phyloP scores from a whole-genome alignment of 1,140 invertebrate species.

The Calliphora vicina region DNA sequence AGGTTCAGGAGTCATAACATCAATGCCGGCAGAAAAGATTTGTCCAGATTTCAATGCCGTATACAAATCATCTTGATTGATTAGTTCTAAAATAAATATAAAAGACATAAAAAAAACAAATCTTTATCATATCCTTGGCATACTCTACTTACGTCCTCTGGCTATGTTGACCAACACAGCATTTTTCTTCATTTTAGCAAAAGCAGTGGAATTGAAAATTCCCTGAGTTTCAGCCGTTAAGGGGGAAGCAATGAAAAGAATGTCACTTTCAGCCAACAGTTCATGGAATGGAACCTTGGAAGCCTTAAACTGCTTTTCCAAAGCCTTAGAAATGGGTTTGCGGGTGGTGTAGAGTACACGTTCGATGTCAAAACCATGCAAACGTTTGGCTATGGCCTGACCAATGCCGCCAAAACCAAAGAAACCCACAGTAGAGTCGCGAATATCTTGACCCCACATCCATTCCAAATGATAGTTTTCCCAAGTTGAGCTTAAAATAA shows the following conservation, averaged over 20 bases:
- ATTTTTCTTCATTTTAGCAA: conserved; percentile 83
- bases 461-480: conserved; percentile 84
- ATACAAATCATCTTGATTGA: conserved; percentile 82
- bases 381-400: conserved; percentile 72
- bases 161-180: conserved; percentile 87
- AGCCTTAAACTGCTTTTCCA: conserved; percentile 75
- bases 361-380: conserved; percentile 76
- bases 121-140: conserved; percentile 71
- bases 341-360: conserved; percentile 79
- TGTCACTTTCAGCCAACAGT: conserved; percentile 78
- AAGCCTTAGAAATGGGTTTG: conserved; percentile 68
- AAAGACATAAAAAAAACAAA: conserved; percentile 51
- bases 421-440: conserved; percentile 84
- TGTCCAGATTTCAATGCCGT: conserved; percentile 76
- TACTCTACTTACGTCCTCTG: conserved; percentile 74
- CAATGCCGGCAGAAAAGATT: conserved; percentile 89
- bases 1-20: conserved; percentile 93
- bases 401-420: conserved; percentile 89
- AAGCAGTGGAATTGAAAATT: conserved; percentile 79
- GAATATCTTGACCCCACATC: conserved; percentile 86
- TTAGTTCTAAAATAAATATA: conserved; percentile 68
- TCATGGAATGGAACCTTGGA: conserved; percentile 75
- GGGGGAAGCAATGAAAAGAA: conserved; percentile 76
- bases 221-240: conserved; percentile 78
- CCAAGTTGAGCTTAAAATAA: conserved; percentile 74